Base-by-base conservation (phyloP, 2,113 vertebrate species). In the Spilogale gracilis region DNA sequence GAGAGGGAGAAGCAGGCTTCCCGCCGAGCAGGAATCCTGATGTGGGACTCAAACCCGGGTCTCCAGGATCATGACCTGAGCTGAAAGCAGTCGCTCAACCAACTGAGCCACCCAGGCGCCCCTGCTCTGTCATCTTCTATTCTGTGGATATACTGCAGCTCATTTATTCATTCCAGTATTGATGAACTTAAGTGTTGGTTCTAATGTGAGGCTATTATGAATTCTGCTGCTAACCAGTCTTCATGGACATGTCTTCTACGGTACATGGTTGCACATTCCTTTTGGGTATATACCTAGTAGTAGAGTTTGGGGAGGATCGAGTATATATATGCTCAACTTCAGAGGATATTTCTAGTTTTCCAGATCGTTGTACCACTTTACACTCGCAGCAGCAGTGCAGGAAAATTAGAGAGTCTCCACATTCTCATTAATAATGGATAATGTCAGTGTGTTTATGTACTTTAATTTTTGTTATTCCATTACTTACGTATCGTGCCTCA, bases 391-490 rank as follows among this genome's bases (percentile, higher is more conserved):
- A 82, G 3, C 58, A 80, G 7, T 65, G 9, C 61, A 30, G 74
- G 6, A 84, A 17, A 80, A n/a, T 48, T n/a, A 88, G 23, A 80
- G 63, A 65, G 11, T 74, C 63, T 38, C 58, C 10, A 61, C 5
- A 61, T 80, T 60, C 30, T 63, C n/a, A 45, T 89, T 89, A 65
- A 48, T 60, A 81, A 6, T 87, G 82, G 48, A 89, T 65, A 71
- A 58, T 78, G 12, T 30, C 30, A 52, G 9, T 43, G 0, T 61
- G 52, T 18, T 85, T 43, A 81, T 7, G 21, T 56, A 32, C 16
- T 91, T 83, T 54, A 38, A 67, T 80, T 21, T 81, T 76, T 71
- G 43, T 23, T 87, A 13, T 78, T 86, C 32, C 52, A 8, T 79
- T 78, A 20, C 63, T 82, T 61, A 7, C 27, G 9, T 50, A 87